phyloP scores from a whole-genome alignment of 2,888 invertebrate species.

The Melinopterus prodromus region DNA sequence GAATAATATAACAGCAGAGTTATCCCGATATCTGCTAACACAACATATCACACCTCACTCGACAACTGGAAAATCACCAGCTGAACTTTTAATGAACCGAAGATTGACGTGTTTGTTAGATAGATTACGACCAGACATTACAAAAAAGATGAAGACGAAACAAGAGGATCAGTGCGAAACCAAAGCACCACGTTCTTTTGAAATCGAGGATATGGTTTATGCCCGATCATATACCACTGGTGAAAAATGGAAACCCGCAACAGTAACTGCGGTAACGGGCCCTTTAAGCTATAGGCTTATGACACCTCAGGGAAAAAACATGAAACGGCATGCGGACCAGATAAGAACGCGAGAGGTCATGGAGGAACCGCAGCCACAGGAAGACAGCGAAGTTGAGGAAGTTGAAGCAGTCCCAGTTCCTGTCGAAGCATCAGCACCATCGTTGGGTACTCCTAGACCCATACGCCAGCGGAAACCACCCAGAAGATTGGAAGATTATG shows the following conservation, averaged over 20 bases:
- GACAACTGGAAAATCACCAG: constrained; percentile 39
- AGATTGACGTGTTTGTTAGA: not conserved
- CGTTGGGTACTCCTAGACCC: constrained; percentile 6
- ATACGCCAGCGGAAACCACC: not conserved
- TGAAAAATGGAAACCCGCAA: constrained; percentile 18
- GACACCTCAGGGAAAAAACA: constrained; percentile 13
- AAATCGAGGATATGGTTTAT: constrained; percentile 9
- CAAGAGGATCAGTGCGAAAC: constrained; percentile 14
- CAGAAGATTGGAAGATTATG: not conserved
- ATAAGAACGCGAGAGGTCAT: not conserved
- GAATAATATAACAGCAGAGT: not conserved
- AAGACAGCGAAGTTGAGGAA: not conserved
- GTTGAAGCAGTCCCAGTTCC: not conserved
- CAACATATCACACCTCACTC: constrained; percentile 40
- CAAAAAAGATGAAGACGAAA: constrained; percentile 13
- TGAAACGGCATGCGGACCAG: constrained; percentile 21
- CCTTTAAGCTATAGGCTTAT: constrained; percentile 19
- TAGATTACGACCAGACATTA: not conserved
- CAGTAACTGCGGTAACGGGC: constrained; percentile 6
- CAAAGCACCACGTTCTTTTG: not conserved
- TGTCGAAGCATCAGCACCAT: not conserved
- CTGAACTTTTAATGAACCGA: constrained; percentile 37
- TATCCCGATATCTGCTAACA: constrained; percentile 35
- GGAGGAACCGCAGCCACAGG: not conserved
- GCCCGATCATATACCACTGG: not conserved